These are phyloP conservation scores for Drosophila watanabei DNA, from an alignment of 1,140 invertebrate genomes.

Conservation along the genomic window DNA sequence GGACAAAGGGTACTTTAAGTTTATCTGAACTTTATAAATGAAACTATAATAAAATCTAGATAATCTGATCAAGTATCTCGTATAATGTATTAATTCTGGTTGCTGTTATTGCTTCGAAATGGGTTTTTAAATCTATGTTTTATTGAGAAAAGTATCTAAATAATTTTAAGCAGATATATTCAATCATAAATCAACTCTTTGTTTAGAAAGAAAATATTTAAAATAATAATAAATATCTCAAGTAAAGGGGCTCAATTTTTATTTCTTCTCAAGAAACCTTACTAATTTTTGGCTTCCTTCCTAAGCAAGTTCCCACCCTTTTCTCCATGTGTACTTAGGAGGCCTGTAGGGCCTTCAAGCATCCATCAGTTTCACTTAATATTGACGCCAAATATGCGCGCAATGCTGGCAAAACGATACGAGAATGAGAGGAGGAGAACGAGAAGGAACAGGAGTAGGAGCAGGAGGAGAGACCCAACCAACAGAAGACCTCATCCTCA, in stretches of 20 bases:
- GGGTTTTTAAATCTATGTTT: neutral
- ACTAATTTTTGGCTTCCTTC: no score
- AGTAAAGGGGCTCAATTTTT: neutral
- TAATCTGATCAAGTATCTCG: neutral
- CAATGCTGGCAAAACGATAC: constrained; percentile 85
- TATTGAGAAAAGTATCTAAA: neutral
- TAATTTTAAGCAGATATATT: neutral
- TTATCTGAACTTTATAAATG: neutral
- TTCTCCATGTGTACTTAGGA: constrained; percentile 34
- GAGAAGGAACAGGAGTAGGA: neutral
- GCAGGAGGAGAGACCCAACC: constrained; percentile 8
- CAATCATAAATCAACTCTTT: neutral
- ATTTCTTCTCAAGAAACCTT: neutral
- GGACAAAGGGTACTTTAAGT: constrained; percentile 6
- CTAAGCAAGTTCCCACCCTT: neutral
- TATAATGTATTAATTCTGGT: neutral
- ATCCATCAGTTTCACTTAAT: constrained; percentile 86
- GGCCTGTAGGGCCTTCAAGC: constrained; percentile 53
- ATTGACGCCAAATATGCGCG: constrained; percentile 85
- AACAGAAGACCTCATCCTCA: constrained; percentile 9
- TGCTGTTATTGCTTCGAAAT: neutral
- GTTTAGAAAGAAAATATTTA: neutral
- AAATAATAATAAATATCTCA: neutral
- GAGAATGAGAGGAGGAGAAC: constrained; percentile 36
- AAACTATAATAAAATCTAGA: neutral